phyloP scores from a whole-genome alignment of 2,797 vertebrate species.

The Mormyrus proboscirostris region DNA sequence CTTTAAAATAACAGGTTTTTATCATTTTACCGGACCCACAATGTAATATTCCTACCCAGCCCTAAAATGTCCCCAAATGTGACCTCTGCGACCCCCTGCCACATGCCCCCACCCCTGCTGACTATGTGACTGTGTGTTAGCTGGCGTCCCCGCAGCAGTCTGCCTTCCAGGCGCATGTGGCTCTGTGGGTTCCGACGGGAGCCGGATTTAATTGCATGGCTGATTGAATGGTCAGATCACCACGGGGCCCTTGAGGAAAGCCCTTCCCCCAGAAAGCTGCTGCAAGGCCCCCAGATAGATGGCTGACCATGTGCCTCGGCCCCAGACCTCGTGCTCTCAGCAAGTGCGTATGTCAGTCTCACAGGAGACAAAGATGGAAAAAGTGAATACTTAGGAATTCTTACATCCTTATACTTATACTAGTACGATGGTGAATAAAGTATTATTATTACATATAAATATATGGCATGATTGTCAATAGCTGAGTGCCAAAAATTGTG shows the following conservation, averaged over 20 bases:
- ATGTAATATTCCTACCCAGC: neutral
- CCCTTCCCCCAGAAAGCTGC: neutral
- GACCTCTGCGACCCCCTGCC: neutral
- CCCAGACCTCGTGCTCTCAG: neutral
- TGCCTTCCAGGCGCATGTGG: slow-evolving; percentile 32
- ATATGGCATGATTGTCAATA: neutral
- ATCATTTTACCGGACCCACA: neutral
- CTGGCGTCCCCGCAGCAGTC: slow-evolving; percentile 14
- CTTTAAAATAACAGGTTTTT: neutral
- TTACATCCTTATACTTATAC: neutral
- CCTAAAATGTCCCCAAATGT: too few species aligned
- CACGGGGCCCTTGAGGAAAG: neutral
- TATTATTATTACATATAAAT: slow-evolving; percentile 22
- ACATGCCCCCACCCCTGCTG: neutral
- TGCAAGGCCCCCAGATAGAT: slow-evolving; percentile 25
- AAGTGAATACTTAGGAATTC: neutral
- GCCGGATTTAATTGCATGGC: neutral
- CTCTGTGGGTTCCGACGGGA: slow-evolving; percentile 35
- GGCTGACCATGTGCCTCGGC: neutral
- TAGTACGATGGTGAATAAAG: neutral
- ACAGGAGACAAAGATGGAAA: neutral
- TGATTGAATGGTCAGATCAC: neutral
- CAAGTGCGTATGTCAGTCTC: neutral
- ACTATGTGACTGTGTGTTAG: neutral
- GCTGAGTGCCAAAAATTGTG: neutral